Base-by-base conservation (phyloP, 2,888 invertebrate species). In the Drosophila kanekoi region DNA sequence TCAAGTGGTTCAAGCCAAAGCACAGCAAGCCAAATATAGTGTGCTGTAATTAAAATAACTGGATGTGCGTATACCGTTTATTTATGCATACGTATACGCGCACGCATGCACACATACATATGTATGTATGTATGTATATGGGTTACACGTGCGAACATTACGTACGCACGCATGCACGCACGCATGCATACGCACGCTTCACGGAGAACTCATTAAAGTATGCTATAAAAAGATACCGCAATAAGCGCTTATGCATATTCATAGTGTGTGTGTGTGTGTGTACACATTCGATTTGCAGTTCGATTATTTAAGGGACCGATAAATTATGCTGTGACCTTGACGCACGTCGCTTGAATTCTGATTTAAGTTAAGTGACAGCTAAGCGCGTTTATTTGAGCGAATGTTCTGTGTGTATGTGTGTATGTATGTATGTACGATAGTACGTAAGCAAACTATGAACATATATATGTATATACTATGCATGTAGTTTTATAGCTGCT, bases 291-390 rank as follows among this genome's bases (percentile, higher is more conserved):
- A 75, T 62, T 66, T 62, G 9, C 43, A 57, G 45, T 75, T 75
- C 62, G 67, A 72, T 75, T 72, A 61, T 61, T 65, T 61, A 45
- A 47, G 52, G 45, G 45, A 56, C 44, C 62, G 57, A 63, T 63
- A 76, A 59, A 63, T 60, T 76, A 53, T 63, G 59, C 56, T 53
- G 13, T 75, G 77, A 77, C 75, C 72, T 72, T 75, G 77, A 75
- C 41, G 63, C 48, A 43, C 54, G 28, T 52, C 38, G 53, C 38
- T 41, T 57, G 52, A 14, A 37, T 41, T 61, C 20, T 54, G 71
- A 66, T 56, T 66, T 64, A 33, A 40, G 37, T 58, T 37, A 16
- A 61, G 35, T 51, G 61, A 38, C 16, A 49, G 35, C 23, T 28
- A 28, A 28, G 8, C 28, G 28, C 28, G 28, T 6, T 28, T 28